Conservation (phyloP, 2,888 invertebrate species). For the Osmoderma eremita region DNA sequence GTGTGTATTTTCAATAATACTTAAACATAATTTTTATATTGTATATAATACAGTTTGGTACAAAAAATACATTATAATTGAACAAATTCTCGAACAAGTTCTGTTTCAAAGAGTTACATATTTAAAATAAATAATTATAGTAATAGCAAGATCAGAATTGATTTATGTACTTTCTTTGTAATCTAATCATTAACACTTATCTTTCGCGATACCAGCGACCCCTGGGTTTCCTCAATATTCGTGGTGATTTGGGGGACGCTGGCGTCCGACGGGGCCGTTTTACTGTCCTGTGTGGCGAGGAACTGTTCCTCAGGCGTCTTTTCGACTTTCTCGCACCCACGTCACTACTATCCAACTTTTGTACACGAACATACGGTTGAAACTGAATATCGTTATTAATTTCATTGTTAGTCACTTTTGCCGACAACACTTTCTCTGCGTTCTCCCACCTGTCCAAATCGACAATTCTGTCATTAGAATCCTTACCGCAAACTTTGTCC, state of each 20-base stretch:
- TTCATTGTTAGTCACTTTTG: slow-evolving; percentile 55
- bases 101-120: slow-evolving; percentile 12
- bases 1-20: slow-evolving; percentile 34
- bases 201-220: slow-evolving; percentile 63
- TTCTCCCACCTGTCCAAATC: slow-evolving; percentile 55
- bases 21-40: slow-evolving; percentile 36
- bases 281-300: slow-evolving; percentile 50
- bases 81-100: slow-evolving; percentile 18
- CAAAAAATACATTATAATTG: slow-evolving; percentile 39
- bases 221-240: slow-evolving; percentile 60
- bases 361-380: slow-evolving; percentile 75
- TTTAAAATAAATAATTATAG: slow-evolving; percentile 29
- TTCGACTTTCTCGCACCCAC: slow-evolving; percentile 42
- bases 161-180: slow-evolving; percentile 11
- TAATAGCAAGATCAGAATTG: slow-evolving; percentile 24
- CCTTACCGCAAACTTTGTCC: slow-evolving; percentile 55
- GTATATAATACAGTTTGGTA: slow-evolving; percentile 44
- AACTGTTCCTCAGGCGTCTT: slow-evolving; percentile 50
- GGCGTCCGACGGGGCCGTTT: slow-evolving; percentile 51
- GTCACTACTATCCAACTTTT: slow-evolving; percentile 68
- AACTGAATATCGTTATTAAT: slow-evolving; percentile 63
- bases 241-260: slow-evolving; percentile 60
- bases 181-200: slow-evolving; percentile 50
- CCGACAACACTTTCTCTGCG: slow-evolving; percentile 56
- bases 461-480: slow-evolving; percentile 48